Evolutionary conservation across 64 coral and sea anemone genomes (phyloP).

Genomic region (Trachythela sp.): DNA sequence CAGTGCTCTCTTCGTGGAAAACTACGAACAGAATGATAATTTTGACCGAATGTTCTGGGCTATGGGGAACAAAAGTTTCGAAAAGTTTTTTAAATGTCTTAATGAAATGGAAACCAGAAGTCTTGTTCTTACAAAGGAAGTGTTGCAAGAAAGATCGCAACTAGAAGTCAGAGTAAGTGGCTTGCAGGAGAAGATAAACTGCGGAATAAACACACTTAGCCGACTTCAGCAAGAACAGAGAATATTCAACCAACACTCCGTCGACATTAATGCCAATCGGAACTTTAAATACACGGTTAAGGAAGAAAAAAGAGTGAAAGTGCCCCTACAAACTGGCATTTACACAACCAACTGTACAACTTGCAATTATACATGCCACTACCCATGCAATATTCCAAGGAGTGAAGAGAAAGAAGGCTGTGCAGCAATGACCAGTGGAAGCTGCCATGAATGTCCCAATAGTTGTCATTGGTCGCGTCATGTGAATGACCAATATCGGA

Average conservation of each 20-base stretch:
- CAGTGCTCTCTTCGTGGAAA: constrained; percentile 40
- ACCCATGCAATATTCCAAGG: constrained; percentile 32
- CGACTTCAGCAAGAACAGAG: constrained; percentile 27
- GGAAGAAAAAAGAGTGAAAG: background rate
- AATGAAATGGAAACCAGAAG: constrained; percentile 23
- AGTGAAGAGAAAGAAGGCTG: background rate
- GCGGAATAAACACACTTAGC: constrained; percentile 38
- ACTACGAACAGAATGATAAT: constrained; percentile 36
- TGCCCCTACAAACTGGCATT: background rate
- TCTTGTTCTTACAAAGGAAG: constrained; percentile 45
- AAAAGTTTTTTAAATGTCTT: constrained; percentile 35
- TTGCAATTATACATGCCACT: constrained; percentile 53
- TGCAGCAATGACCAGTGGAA: constrained; percentile 33
- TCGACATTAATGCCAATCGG: constrained; percentile 43
- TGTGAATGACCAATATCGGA: constrained; percentile 37
- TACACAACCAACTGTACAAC: constrained; percentile 34
- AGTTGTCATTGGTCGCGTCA: constrained; percentile 38
- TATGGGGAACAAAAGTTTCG: constrained; percentile 46
- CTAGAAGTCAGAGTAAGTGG: constrained; percentile 42
- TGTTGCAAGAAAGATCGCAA: constrained; percentile 48
- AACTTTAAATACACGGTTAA: constrained; percentile 40
- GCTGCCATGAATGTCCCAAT: constrained; percentile 18
- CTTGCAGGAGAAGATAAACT: constrained; percentile 16
- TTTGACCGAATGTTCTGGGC: constrained; percentile 45
- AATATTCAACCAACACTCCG: constrained; percentile 32